These are phyloP conservation scores for Sebastes fasciatus DNA, from an alignment of 2,113 vertebrate species.

Conservation along the genomic window DNA sequence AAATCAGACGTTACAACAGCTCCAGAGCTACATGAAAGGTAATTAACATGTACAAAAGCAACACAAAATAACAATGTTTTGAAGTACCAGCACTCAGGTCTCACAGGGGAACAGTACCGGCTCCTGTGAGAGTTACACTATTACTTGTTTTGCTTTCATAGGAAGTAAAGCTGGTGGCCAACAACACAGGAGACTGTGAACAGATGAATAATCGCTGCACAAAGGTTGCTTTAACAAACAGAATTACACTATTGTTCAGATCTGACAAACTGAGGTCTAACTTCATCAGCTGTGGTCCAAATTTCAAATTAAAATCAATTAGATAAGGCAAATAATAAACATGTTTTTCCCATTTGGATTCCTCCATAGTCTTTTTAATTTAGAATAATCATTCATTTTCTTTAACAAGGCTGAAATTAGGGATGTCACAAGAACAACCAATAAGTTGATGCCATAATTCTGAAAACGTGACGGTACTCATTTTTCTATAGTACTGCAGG, in stretches of 20 bases:
- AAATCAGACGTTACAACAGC: not conserved
- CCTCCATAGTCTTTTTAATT: not conserved
- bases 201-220: conserved; percentile 16
- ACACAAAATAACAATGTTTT: conserved; percentile 31
- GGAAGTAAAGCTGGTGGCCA: conserved; percentile 34
- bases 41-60: conserved; percentile 33
- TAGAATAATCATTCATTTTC: not conserved
- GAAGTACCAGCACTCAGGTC: not conserved
- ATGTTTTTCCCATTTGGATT: not conserved
- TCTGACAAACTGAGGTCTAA: not conserved
- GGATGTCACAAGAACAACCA: too few species aligned
- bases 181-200: conserved; percentile 5
- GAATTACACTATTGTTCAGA: not conserved
- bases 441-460: too few species aligned
- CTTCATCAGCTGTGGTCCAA: not conserved
- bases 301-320: not conserved
- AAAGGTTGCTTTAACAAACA: not conserved
- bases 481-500: too few species aligned
- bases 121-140: conserved; percentile 49
- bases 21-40: conserved; percentile 4
- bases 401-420: not conserved
- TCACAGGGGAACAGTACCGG: conserved; percentile 17
- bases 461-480: too few species aligned
- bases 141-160: conserved; percentile 43
- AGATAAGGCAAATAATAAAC: not conserved